phyloP scores from a whole-genome alignment of 2,797 vertebrate species.

The Intellagama lesueurii region DNA sequence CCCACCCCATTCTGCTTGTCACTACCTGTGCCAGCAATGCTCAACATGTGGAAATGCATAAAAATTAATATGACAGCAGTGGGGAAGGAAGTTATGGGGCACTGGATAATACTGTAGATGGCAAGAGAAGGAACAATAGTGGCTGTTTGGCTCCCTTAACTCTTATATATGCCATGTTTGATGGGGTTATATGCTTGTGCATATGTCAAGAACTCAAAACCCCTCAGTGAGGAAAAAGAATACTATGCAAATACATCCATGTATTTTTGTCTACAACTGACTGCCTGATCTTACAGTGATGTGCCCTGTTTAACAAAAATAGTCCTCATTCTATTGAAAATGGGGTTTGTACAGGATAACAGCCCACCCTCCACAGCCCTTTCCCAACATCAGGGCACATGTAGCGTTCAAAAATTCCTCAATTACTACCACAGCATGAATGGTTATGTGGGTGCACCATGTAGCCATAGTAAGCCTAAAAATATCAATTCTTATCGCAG shows the following conservation, averaged over 20 bases:
- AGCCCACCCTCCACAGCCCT: background rate
- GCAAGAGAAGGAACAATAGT: background rate
- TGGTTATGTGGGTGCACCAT: background rate
- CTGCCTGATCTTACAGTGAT: background rate
- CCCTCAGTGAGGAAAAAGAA: background rate
- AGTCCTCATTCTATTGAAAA: background rate
- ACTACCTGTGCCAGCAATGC: no score
- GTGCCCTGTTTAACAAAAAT: background rate
- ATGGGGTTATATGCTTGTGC: background rate
- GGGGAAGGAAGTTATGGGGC: background rate
- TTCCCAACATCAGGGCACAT: background rate
- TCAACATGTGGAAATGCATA: background rate
- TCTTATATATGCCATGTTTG: background rate
- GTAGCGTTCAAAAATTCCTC: background rate
- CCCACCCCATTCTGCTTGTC: background rate
- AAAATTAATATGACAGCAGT: background rate
- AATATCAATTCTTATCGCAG: background rate
- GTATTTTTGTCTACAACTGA: background rate
- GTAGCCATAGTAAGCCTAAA: background rate
- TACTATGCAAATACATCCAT: background rate
- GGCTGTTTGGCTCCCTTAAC: no score
- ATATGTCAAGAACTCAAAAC: background rate
- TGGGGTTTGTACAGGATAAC: background rate
- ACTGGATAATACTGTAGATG: no score
- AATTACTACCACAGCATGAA: background rate